Conservation (phyloP, 2,888 invertebrate species). For the Athalia rosae region DNA sequence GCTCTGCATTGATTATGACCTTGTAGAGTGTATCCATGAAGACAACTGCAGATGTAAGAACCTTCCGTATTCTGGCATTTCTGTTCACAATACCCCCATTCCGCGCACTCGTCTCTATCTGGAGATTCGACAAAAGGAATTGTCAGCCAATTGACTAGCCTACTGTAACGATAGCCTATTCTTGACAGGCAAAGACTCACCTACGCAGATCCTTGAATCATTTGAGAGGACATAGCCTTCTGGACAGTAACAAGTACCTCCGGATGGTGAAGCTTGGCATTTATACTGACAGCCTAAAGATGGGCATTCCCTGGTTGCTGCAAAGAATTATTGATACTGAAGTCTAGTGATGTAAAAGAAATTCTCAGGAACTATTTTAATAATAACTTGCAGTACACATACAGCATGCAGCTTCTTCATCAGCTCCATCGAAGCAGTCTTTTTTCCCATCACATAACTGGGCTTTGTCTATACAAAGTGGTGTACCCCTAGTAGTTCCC, state of each 20-base stretch:
- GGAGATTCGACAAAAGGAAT: slow-evolving; percentile 48
- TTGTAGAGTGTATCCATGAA: slow-evolving; percentile 83
- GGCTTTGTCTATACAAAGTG: slow-evolving; percentile 91
- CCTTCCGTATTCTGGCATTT: slow-evolving; percentile 92
- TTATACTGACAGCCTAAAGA: slow-evolving; percentile 91
- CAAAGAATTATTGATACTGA: slow-evolving; percentile 53
- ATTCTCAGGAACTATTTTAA: not conserved
- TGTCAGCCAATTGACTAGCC: not conserved
- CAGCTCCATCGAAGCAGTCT: slow-evolving; percentile 94
- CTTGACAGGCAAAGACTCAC: slow-evolving; percentile 68
- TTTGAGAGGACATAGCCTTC: slow-evolving; percentile 88
- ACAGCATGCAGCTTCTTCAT: slow-evolving; percentile 93
- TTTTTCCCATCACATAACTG: slow-evolving; percentile 93
- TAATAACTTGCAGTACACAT: slow-evolving; percentile 73
- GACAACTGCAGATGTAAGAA: slow-evolving; percentile 89
- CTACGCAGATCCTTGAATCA: slow-evolving; percentile 89
- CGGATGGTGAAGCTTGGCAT: slow-evolving; percentile 92
- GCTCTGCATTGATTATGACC: slow-evolving; percentile 81
- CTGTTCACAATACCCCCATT: slow-evolving; percentile 97
- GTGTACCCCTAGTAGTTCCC: slow-evolving; percentile 82
- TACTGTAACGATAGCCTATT: not conserved
- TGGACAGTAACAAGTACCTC: slow-evolving; percentile 93
- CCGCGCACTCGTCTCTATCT: slow-evolving; percentile 94
- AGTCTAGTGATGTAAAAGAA: not conserved
- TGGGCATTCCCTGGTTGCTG: slow-evolving; percentile 88